phyloP scores from a whole-genome alignment of 2,113 vertebrate genomes.

The Phocoena sinus region DNA sequence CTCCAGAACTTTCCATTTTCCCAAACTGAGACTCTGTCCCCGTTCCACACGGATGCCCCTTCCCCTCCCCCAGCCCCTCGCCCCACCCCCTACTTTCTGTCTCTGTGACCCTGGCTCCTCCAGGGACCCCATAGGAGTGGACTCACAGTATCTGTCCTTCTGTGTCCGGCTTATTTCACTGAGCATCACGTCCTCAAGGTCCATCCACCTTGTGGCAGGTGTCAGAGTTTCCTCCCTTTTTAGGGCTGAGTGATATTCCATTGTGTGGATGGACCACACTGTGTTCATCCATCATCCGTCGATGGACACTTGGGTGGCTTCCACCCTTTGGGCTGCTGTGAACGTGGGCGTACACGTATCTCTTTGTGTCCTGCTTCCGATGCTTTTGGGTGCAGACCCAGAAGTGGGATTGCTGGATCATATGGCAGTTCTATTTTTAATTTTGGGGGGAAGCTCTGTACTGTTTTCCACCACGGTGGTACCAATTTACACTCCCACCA shows the following conservation, averaged over 20 bases:
- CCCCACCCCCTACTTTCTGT: accelerated
- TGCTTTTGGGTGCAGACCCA: too few relatives aligned
- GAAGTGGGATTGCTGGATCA: neutral
- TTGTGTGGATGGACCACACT: neutral
- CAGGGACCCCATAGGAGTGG: accelerated
- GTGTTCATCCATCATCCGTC: accelerated
- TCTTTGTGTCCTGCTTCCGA: accelerated
- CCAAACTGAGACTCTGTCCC: neutral
- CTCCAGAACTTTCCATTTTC: neutral
- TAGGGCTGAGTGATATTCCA: too few relatives aligned
- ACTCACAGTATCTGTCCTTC: accelerated
- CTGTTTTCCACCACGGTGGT: too few relatives aligned
- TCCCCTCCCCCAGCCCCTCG: accelerated
- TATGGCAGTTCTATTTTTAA: accelerated
- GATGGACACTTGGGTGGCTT: neutral
- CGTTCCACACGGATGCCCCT: accelerated
- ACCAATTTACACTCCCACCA: neutral
- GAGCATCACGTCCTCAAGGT: neutral
- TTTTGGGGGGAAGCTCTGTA: accelerated
- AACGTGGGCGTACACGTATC: neutral
- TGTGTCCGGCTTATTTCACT: neutral
- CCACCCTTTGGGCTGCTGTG: too few relatives aligned
- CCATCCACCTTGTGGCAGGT: accelerated
- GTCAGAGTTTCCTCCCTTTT: neutral
- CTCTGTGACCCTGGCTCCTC: accelerated